A percentile compares a stretch with the other conserved stretches of the same genome.
Conservation (phyloP, 2,113 vertebrate species). For the Clarias gariepinus region DNA sequence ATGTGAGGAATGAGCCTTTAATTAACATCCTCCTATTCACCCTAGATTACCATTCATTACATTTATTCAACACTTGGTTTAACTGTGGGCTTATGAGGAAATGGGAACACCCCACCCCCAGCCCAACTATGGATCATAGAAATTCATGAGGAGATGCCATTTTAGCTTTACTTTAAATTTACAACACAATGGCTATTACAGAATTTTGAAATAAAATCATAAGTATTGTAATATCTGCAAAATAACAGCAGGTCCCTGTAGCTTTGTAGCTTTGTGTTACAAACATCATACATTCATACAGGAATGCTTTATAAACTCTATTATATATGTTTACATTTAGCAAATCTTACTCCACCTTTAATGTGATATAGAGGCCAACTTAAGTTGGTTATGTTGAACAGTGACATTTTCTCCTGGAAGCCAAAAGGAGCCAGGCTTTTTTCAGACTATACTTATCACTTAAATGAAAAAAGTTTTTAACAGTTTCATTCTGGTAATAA, state of each 20-base stretch:
- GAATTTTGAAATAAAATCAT: background rate
- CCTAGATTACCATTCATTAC: conserved; percentile 43
- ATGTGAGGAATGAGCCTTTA: conserved; percentile 72
- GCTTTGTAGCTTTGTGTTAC: background rate
- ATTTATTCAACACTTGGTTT: conserved; percentile 9
- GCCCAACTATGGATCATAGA: background rate
- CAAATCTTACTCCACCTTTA: no score
- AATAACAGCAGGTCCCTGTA: background rate
- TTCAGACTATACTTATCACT: no score
- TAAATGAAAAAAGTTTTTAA: no score
- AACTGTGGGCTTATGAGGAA: background rate
- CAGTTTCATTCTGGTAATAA: no score
- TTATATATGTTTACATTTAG: no score
- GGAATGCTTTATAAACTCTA: no score
- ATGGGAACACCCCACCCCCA: background rate
- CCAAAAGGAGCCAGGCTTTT: no score
- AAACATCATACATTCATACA: background rate
- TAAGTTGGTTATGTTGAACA: no score
- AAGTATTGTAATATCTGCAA: background rate
- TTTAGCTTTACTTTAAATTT: background rate
- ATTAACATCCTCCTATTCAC: conserved; percentile 56
- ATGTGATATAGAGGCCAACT: no score
- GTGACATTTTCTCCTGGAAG: no score
- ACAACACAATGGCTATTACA: background rate
- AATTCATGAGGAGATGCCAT: background rate